Evolutionary conservation across 2,113 vertebrate species (phyloP), one percentile per base, ranked within the genome.

Genomic region (Edolisoma coerulescens): DNA sequence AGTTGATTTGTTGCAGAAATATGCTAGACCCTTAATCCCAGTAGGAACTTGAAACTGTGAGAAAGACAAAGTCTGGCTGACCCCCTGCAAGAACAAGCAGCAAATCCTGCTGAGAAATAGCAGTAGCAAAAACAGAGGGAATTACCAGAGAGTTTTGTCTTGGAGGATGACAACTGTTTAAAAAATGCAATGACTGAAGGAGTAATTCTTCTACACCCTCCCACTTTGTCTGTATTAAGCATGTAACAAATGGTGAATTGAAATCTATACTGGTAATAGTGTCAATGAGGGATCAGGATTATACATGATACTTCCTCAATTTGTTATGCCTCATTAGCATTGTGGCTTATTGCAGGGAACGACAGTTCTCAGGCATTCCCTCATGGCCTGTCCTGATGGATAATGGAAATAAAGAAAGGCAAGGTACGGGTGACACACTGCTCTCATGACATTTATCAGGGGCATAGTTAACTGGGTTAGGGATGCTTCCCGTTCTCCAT

Each of bases 211-310:
- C 85, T 87, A 45, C 92, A 86, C 91, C 96, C 93, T 96, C 91
- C 78, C 54, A 61, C 92, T 97, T 96, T 81, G 89, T 95, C 96
- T 97, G 97, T 49, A 64, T 93, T 74, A 93, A 94, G 91, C 78
- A 88, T 49, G 89, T 97, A 97, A 98, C 96, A 97, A 98, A 98
- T 95, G 96, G 96, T 86, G 94, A 90, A 37, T 53, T 93, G 95
- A 91, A 97, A 98, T 95, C 97, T 96, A 95, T 94, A 89, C 77
- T 93, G 96, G 97, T 97, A 97, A 97, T 97, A 90, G 97, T 98
- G 98, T 98, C 98, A 98, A 97, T 97, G 96, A 97, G 97, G 97
- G 97, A 98, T 98, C 97, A 97, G 97, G 97, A 97, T 97, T 98
- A 97, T 96, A 95, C 97, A 97, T 90, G 98, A 98, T 97, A 95